Evolutionary conservation across 2,113 vertebrate species (phyloP), one percentile per base, ranked within the genome.

Genomic region (Neolamprologus sp.): DNA sequence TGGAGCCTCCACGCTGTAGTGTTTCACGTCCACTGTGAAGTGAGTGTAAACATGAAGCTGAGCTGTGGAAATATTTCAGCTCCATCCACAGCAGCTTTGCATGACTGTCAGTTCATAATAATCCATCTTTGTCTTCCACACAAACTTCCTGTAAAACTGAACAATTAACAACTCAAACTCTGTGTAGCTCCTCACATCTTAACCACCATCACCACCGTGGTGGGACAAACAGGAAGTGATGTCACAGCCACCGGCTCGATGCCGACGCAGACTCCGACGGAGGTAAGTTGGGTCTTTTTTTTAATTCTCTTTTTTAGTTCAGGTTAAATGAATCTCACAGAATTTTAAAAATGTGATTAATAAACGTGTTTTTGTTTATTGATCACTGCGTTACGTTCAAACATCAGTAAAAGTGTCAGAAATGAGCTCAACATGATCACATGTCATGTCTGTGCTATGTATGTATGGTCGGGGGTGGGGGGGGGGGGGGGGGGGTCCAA

Each of bases 251-350:
- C 55, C 1, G 26, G 14, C 26, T 30, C 26, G 5, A 30, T 16
- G 55, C 13, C 26, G 14, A 58, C 26, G 7, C 55, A 58, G 55
- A 58, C 55, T 30, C 55, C 0, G 1, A 58, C 0, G 0, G 14
- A 30, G 7, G 26, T 58, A 30, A 28, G 55, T 58, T 28, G 55
- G 12, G 6, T 16, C 4, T 58, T 58, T 23, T 23, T 23, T 26
- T 21, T 12, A 54, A 0, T 2, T 54, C n/a, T 54, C 53, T 54
- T 54, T 58, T 58, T 58, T 28, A 58, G 3, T 3, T 58, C 55
- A 28, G 55, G 5, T 58, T 30, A 58, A 30, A 58, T 58, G 2
- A 16, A 16, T 58, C 16, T 58, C 5, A 58, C 55, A 28, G 55
- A 58, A 57, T 57, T 0, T 14, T 26, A 57, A 57, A 28, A 58